Percentiles rank a stretch among this genome's conserved stretches.
Conservation (phyloP, 1,140 invertebrate genomes). For the Lucilia cuprina region DNA sequence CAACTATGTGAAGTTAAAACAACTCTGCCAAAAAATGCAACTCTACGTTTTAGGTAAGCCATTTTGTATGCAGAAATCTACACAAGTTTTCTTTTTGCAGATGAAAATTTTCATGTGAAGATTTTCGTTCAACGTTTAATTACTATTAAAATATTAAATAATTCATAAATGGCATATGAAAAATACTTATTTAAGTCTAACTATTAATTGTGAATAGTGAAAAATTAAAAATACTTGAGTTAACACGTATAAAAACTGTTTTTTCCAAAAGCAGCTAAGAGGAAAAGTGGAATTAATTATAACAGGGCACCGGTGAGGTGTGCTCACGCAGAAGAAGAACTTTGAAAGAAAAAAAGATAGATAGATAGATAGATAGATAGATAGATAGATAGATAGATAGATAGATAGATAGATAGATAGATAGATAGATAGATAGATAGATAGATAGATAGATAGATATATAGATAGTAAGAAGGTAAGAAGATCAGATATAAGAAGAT, state of each 20-base stretch:
- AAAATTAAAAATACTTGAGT: neutral
- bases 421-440: no score
- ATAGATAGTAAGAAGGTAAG: no score
- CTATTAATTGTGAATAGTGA: neutral
- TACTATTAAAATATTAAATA: neutral
- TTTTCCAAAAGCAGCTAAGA: neutral
- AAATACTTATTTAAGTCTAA: neutral
- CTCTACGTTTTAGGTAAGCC: neutral
- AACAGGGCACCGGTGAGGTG: neutral
- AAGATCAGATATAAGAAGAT: no score
- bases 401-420: no score
- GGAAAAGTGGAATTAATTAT: neutral
- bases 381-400: no score
- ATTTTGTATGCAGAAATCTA: constrained; percentile 1
- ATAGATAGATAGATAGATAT: no score
- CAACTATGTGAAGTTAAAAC: neutral
- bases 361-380: no score
- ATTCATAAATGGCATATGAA: neutral
- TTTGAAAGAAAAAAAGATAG: neutral
- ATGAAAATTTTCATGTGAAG: neutral
- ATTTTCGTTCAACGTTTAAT: neutral
- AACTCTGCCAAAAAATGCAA: neutral
- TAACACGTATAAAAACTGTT: neutral
- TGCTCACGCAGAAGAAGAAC: neutral
- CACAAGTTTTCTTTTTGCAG: constrained; percentile 10